A percentile compares a stretch with the other conserved stretches of the same genome.
Conservation (phyloP, 1,140 invertebrate genomes). For the Saxidomus purpurata region DNA sequence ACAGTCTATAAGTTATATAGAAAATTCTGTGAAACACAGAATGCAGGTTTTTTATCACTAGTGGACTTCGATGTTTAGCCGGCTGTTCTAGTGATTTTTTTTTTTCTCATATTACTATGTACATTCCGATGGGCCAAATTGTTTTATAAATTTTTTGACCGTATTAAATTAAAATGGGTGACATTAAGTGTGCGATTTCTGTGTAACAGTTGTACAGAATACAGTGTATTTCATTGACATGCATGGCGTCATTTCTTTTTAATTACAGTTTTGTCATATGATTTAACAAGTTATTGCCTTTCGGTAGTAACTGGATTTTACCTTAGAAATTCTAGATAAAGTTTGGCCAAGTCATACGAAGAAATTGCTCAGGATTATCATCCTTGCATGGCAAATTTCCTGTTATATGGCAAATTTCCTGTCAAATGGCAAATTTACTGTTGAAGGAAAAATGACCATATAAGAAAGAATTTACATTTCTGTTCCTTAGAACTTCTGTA, state of each 20-base stretch:
- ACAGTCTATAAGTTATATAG: constrained; percentile 26
- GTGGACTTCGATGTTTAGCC: constrained; percentile 4
- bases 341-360: too few relatives aligned
- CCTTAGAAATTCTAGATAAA: too few relatives aligned
- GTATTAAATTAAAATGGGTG: background rate
- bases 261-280: too few relatives aligned
- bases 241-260: background rate
- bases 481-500: too few relatives aligned
- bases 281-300: too few relatives aligned
- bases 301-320: too few relatives aligned
- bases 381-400: too few relatives aligned
- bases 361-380: too few relatives aligned
- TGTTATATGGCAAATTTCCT: too few relatives aligned
- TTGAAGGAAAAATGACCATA: too few relatives aligned
- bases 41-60: constrained; percentile 4
- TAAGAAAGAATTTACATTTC: too few relatives aligned
- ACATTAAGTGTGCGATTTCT: background rate
- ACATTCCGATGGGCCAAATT: constrained; percentile 48
- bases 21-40: constrained; percentile 32
- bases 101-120: constrained; percentile 42
- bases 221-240: background rate
- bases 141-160: constrained; percentile 43
- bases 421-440: too few relatives aligned
- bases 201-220: background rate
- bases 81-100: constrained; percentile 9